Base-by-base conservation (phyloP, 1,140 invertebrate species). In the Heliothis virescens region DNA sequence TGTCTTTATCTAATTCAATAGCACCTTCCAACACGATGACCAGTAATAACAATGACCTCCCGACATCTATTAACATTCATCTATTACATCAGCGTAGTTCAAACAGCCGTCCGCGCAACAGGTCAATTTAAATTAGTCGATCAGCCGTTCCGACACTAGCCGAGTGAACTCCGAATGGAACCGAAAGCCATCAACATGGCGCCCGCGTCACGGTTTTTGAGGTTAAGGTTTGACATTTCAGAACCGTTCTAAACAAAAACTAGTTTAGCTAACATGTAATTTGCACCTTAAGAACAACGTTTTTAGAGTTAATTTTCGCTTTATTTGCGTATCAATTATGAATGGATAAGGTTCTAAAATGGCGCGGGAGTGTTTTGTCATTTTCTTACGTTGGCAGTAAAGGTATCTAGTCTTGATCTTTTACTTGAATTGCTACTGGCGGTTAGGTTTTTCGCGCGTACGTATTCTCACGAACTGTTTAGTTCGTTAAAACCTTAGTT, bases 161-260 rank as follows among this genome's bases (percentile, higher is more conserved):
- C 91, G 89, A 91, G 85, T 83, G 80, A n/a, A 76, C 80, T 60
- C 86, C 92, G 91, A 94, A 85, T 83, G 81, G 73, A 81, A 60
- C 86, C 92, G 91, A 94, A 88, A 85, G 81, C 73, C 85, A 83
- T 85, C 85, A 94, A 92, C 73, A 93, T 93, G 91, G 91, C 91
- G 86, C 79, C 79, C 65, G 87, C 89, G 88, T 93, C 93, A 94
- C 89, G 90, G 91, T 94, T 94, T n/a, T 94, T 93, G 90, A 94
- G 93, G 93, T 94, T 92, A 94, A 94, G 93, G 93, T 94, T 94
- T 94, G 91, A 92, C 91, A 92, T 94, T 93, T 92, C 85, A n/a
- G 83, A 92, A 84, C 82, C 86, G 86, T 87, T 89, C 85, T 90
- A 89, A 87, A 85, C 86, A 87, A 80, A 78, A 78, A 53, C 67